Percentiles rank a stretch among this genome's conserved stretches.
Conservation (phyloP, 2,888 invertebrate genomes). For the Drosophila melanocephala region DNA sequence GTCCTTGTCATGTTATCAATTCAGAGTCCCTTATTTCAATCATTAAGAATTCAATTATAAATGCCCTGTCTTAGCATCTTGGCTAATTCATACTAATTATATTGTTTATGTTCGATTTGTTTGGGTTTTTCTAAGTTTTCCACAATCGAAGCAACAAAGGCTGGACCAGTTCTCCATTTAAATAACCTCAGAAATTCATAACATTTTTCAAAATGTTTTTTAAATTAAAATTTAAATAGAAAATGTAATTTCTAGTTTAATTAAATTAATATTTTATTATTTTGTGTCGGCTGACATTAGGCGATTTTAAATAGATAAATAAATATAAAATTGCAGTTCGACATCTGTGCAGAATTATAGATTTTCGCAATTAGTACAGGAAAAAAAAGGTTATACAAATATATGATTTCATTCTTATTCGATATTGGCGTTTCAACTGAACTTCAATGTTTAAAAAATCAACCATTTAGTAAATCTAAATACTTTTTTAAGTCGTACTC, state of each 20-base stretch:
- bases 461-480: neutral
- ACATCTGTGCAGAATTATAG: neutral
- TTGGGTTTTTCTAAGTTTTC: neutral
- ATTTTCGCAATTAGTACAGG: neutral
- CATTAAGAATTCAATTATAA: neutral
- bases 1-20: neutral
- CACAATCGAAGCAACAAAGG: neutral
- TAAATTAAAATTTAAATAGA: neutral
- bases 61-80: neutral
- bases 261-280: neutral
- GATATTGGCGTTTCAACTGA: neutral
- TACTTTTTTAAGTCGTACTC: neutral
- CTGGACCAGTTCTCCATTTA: neutral
- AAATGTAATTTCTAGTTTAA: neutral
- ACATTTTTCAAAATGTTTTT: fast-evolving
- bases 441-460: neutral
- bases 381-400: neutral
- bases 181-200: neutral
- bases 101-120: neutral
- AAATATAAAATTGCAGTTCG: neutral
- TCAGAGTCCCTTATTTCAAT: neutral
- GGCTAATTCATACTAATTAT: neutral
- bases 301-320: neutral
- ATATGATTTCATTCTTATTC: neutral
- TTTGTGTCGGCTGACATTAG: neutral